Conservation (phyloP, 2,113 vertebrate species). For the Mystacornis crossleyi region DNA sequence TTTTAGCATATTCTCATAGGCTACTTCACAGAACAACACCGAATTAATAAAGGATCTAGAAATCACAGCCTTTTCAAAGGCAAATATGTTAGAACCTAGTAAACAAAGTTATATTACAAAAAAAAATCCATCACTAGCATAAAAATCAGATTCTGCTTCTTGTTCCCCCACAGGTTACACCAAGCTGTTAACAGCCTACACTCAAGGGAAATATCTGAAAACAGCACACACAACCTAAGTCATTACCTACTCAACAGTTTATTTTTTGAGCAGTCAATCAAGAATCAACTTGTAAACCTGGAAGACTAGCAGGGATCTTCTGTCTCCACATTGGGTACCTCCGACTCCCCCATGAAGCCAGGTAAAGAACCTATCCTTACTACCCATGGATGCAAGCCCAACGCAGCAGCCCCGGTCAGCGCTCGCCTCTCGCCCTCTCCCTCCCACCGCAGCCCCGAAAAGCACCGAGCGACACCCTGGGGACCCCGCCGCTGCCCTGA, state of each 20-base stretch:
- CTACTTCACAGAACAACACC: slow-evolving; percentile 18
- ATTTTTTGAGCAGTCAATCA: neutral
- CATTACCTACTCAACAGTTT: neutral
- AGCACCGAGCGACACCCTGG: neutral
- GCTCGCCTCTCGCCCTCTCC: neutral
- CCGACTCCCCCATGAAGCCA: neutral
- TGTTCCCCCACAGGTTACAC: neutral
- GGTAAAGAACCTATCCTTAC: neutral
- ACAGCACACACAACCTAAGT: neutral
- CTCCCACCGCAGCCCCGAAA: neutral
- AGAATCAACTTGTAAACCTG: neutral
- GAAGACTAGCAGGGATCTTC: neutral
- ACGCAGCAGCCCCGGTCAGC: accelerated
- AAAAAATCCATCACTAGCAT: neutral
- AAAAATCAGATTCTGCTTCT: slow-evolving; percentile 17
- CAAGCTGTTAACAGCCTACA: neutral
- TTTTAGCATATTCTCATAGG: slow-evolving; percentile 62
- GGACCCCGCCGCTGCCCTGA: neutral
- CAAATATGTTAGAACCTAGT: slow-evolving; percentile 44
- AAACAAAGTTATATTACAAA: slow-evolving; percentile 27
- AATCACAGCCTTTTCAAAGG: slow-evolving; percentile 69
- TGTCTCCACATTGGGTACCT: neutral
- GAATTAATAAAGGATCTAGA: slow-evolving; percentile 61
- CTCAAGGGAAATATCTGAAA: neutral
- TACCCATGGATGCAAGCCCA: neutral